Base-by-base conservation (phyloP, 2,113 vertebrate genomes). In the Cichladusa arquata region DNA sequence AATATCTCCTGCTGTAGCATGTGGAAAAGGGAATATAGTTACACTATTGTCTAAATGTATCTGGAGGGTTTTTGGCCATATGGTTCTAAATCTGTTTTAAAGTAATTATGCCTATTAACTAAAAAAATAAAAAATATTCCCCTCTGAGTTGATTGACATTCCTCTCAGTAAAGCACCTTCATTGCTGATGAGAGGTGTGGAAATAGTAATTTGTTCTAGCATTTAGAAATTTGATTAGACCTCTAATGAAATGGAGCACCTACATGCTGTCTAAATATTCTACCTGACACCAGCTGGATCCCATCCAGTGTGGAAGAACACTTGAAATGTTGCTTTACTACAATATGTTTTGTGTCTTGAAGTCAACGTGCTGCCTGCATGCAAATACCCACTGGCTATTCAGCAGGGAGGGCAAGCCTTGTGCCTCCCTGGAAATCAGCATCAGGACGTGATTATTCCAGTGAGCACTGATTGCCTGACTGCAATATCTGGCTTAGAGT, bases 251-350 rank as follows among this genome's bases (percentile, higher is more conserved):
- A 95, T 53, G 74, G 85, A 95, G 94, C 1, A 19, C 95, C 94
- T 88, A 95, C 93, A 83, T 9, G 3, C 94, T 97, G 94, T 97
- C 93, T 95, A 95, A 96, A 96, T 96, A 96, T 67, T 95, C 96
- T 95, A 92, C 89, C 94, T 95, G 95, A 92, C 89, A 95, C 89
- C 73, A 53, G 38, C 28, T 97, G 96, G 94, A 94, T 94, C 54
- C 66, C 79, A 73, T 93, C 94, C 93, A 95, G 62, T 3, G 0
- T 81, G 90, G 79, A 91, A 91, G 92, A 95, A 47, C 45, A 62
- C 84, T 91, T 70, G 87, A 95, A 93, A 82, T 40, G 62, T 80
- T 62, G 42, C 74, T 94, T 66, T 94, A 77, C 67, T 77, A 93
- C 62, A 73, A 0, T 77, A 87, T 88, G 84, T 42, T 92, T 80